phyloP scores from a whole-genome alignment of 2,888 invertebrate species.

The Corbicula japonica region DNA sequence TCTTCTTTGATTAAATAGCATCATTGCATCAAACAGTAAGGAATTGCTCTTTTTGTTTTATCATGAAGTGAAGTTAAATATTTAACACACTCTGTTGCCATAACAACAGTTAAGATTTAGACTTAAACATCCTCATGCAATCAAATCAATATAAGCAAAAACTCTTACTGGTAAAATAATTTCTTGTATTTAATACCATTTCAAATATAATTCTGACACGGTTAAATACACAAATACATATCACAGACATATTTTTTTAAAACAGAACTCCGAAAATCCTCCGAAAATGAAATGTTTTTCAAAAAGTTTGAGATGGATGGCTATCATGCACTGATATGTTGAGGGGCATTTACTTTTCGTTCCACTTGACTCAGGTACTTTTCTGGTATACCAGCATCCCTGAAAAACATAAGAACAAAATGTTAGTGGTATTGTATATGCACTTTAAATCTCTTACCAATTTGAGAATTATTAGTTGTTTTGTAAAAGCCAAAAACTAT shows the following conservation, averaged over 20 bases:
- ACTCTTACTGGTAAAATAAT: too few species aligned
- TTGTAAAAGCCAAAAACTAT: background rate
- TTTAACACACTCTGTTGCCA: too few species aligned
- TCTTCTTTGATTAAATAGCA: too few species aligned
- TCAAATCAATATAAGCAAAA: too few species aligned
- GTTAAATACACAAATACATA: background rate
- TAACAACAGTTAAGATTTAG: too few species aligned
- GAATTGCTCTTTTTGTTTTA: too few species aligned
- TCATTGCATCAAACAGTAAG: too few species aligned
- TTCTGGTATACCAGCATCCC: conserved; percentile 86
- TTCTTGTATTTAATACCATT: too few species aligned
- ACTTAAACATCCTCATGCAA: too few species aligned
- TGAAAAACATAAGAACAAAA: conserved; percentile 69
- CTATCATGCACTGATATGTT: conserved; percentile 75
- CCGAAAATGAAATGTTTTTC: background rate
- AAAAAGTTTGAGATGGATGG: background rate
- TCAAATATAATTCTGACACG: background rate
- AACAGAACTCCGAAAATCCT: background rate
- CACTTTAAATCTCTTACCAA: too few species aligned
- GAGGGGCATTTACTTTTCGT: conserved; percentile 83
- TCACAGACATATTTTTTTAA: background rate
- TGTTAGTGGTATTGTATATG: too few species aligned
- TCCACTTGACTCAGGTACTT: conserved; percentile 86
- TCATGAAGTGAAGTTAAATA: too few species aligned
- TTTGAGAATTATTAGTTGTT: background rate